Conservation (phyloP, 2,797 vertebrate genomes). For the Harpagifer antarcticus region DNA sequence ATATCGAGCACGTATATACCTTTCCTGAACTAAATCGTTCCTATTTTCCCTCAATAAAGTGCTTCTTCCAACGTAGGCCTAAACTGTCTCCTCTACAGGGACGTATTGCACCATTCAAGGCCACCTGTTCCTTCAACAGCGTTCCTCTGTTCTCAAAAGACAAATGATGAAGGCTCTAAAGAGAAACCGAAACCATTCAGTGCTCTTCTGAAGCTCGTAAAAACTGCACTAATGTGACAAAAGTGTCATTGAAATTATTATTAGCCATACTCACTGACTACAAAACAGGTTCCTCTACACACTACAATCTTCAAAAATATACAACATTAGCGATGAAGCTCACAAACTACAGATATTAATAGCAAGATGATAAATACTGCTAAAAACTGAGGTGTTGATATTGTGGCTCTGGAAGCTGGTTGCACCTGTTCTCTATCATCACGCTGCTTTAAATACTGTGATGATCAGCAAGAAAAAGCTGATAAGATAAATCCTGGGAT, state of each 20-base stretch:
- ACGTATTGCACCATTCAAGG: conserved; percentile 71
- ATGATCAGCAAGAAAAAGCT: conserved; percentile 9
- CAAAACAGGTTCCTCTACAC: conserved; percentile 49
- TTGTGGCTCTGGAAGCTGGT: conserved; percentile 36
- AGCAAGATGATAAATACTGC: conserved; percentile 55
- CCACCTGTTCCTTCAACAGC: conserved; percentile 43
- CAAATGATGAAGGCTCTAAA: conserved; percentile 48
- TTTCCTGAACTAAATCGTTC: conserved; percentile 53
- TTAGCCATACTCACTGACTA: conserved; percentile 24
- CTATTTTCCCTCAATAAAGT: conserved; percentile 72
- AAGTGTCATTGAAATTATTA: conserved; percentile 46
- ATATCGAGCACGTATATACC: conserved; percentile 62
- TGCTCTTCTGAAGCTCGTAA: conserved; percentile 42
- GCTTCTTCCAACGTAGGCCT: conserved; percentile 59
- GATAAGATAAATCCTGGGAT: conserved; percentile 36
- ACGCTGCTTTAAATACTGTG: conserved; percentile 39
- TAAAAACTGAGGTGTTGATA: conserved; percentile 47
- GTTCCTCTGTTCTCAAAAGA: conserved; percentile 47
- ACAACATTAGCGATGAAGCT: conserved; percentile 51
- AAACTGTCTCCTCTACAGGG: conserved; percentile 20
- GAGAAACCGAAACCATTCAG: conserved; percentile 37
- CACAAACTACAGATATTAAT: conserved; percentile 65
- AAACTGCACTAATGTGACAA: conserved; percentile 54
- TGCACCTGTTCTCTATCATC: conserved; percentile 20
- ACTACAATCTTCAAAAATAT: conserved; percentile 56